Percentiles rank a stretch among this genome's conserved stretches.
Conservation (phyloP, 2,888 invertebrate genomes). For the Ochropleura leucogaster region DNA sequence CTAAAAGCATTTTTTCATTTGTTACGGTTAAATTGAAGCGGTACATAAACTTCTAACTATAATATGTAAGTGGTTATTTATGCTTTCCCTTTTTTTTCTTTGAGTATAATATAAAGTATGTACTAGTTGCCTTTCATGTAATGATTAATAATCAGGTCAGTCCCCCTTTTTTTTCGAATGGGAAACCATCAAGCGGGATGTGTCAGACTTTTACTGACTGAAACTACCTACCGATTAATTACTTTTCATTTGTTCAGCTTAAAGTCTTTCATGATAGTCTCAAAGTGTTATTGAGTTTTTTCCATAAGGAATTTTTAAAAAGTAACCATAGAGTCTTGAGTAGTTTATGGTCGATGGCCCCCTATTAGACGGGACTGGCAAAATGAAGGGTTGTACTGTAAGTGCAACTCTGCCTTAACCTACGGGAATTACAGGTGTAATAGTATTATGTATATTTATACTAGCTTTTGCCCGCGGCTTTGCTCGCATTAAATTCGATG, state of each 20-base stretch:
- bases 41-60: conserved; percentile 35
- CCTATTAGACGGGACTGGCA: neutral
- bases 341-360: neutral
- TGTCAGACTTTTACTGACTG: too few relatives aligned
- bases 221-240: neutral
- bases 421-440: neutral
- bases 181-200: too few relatives aligned
- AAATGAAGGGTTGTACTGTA: neutral
- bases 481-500: too few relatives aligned
- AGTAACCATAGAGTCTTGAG: neutral
- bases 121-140: neutral
- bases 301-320: neutral
- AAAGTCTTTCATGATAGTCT: neutral
- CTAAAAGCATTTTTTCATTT: conserved; percentile 74
- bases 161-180: neutral
- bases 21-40: conserved; percentile 64
- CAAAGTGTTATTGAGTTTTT: neutral
- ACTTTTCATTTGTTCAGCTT: neutral
- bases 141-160: neutral
- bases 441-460: neutral
- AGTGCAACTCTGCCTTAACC: neutral
- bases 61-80: conserved; percentile 2
- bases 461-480: too few relatives aligned
- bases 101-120: neutral
- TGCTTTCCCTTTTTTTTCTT: conserved; percentile 16